A percentile compares a stretch with the other conserved stretches of the same genome.
phyloP scores from a whole-genome alignment of 2,113 vertebrate species.

The Eonycteris spelaea region DNA sequence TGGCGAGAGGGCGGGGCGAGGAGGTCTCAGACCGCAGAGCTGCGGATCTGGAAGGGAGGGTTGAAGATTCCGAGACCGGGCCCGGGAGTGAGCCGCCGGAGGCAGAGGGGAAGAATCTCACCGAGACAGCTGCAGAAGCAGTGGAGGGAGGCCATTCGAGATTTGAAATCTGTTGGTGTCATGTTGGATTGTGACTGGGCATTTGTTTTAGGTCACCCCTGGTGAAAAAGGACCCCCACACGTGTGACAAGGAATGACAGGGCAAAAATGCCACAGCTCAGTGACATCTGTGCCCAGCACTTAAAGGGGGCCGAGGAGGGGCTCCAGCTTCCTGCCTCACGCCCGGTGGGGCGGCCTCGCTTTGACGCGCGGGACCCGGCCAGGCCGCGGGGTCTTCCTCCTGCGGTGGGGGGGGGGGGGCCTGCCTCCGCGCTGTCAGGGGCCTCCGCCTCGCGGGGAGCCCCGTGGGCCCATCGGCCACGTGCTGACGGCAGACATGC shows the following conservation, averaged over 20 bases:
- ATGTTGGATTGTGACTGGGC: not conserved
- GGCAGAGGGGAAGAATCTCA: not conserved
- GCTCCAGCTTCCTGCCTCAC: accelerated
- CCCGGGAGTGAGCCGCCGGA: not conserved
- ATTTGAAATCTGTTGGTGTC: slow-evolving; percentile 29
- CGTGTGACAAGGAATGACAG: not conserved
- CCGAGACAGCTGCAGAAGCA: slow-evolving; percentile 45
- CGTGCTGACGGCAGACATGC: not conserved
- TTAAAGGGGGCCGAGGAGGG: not conserved
- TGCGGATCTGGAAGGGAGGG: not conserved
- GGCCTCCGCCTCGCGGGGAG: not conserved
- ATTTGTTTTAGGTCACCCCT: slow-evolving; percentile 46
- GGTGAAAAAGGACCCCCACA: slow-evolving; percentile 9
- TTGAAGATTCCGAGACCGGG: not conserved
- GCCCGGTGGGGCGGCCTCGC: not conserved
- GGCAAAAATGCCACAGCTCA: not conserved
- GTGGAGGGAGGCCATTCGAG: slow-evolving; percentile 18
- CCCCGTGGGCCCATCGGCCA: not conserved
- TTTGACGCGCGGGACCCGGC: accelerated
- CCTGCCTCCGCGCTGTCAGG: no score
- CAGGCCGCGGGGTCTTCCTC: not conserved
- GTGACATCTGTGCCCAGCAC: not conserved
- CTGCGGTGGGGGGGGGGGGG: no score
- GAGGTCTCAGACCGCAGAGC: not conserved
- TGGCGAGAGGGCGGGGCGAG: not conserved